phyloP scores from a whole-genome alignment of 1,140 invertebrate species.

The Drosophila tristis region DNA sequence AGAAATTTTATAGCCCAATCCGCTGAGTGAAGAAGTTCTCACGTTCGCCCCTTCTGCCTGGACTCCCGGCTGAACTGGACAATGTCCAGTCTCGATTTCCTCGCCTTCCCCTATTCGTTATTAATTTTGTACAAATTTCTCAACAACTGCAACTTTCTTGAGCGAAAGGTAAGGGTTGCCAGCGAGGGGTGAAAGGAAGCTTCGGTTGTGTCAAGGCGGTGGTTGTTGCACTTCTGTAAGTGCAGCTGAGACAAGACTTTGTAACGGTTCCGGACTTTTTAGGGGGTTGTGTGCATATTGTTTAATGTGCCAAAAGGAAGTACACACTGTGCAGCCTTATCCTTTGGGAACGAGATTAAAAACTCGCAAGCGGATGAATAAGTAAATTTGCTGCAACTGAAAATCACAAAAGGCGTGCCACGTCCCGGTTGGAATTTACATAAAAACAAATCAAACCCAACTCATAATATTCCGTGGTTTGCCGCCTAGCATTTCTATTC shows the following conservation, averaged over 20 bases:
- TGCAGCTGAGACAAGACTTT: constrained; percentile 36
- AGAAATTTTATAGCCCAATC: constrained; percentile 29
- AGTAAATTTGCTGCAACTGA: no score
- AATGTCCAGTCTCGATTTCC: constrained; percentile 54
- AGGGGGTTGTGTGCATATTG: background rate
- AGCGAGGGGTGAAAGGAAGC: constrained; percentile 18
- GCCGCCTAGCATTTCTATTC: no score
- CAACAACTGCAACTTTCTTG: constrained; percentile 38
- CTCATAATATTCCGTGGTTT: no score
- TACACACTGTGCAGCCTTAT: no score
- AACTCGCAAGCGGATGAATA: no score
- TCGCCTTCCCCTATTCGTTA: constrained; percentile 1
- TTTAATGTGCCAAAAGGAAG: no score
- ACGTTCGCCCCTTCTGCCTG: constrained; percentile 37
- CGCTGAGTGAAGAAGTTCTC: constrained; percentile 51
- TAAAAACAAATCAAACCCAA: no score
- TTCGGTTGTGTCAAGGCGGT: constrained; percentile 16
- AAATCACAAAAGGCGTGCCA: no score
- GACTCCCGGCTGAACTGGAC: constrained; percentile 43
- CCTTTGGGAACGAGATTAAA: no score
- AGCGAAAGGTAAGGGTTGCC: constrained; percentile 21
- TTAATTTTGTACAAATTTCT: constrained; percentile 31
- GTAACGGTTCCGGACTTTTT: constrained; percentile 21
- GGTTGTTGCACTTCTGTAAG: constrained; percentile 39
- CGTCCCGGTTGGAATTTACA: no score